These are phyloP conservation scores for Mya arenaria DNA, from an alignment of 1,140 invertebrate species.

Conservation along the genomic window DNA sequence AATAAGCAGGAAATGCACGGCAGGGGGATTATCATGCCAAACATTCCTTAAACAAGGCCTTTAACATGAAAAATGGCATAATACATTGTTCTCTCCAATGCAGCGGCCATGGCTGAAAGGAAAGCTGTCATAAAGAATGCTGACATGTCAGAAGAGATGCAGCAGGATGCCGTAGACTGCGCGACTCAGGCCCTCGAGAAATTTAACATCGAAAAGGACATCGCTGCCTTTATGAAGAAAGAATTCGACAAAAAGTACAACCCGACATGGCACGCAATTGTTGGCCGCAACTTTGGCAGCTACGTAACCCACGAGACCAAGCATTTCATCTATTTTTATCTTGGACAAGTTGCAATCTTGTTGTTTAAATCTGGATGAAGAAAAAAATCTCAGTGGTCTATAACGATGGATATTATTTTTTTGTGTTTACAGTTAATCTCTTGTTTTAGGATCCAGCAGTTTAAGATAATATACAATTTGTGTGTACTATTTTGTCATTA, in stretches of 20 bases:
- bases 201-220: constrained; percentile 99
- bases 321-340: constrained; percentile 92
- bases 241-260: constrained; percentile 99
- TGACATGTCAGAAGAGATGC: constrained; percentile 99
- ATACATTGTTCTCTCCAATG: too few species aligned
- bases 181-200: constrained; percentile 99
- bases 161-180: constrained; percentile 99
- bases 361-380: constrained; percentile 67
- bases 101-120: constrained; percentile 93
- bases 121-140: constrained; percentile 99
- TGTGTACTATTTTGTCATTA: too few species aligned
- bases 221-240: constrained; percentile 98
- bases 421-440: too few species aligned
- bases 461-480: too few species aligned
- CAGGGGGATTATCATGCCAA: too few species aligned
- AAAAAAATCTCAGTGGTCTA: too few species aligned
- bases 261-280: constrained; percentile 97
- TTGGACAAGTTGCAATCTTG: constrained; percentile 69
- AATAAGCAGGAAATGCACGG: too few species aligned
- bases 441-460: too few species aligned
- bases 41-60: too few species aligned
- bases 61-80: too few species aligned
- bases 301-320: constrained; percentile 98
- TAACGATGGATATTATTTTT: too few species aligned
- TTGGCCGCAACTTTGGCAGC: constrained; percentile 95